These are phyloP conservation scores for rat (Rattus norvegicus) DNA, from an alignment of 2,113 vertebrate species.

Conservation along the genomic window DNA sequence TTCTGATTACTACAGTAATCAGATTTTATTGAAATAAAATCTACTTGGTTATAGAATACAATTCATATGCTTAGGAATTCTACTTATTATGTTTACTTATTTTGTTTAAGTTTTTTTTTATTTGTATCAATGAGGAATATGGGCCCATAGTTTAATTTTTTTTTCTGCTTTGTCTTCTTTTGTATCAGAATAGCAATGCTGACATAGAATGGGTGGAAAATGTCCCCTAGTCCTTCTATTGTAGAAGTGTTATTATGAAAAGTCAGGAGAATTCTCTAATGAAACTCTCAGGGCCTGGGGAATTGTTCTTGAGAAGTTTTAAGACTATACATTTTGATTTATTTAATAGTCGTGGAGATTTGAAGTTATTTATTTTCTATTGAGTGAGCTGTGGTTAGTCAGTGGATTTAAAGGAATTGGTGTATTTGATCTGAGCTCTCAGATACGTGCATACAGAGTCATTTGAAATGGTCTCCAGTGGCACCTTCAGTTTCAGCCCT, in stretches of 20 bases:
- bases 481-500: not conserved
- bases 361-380: not conserved
- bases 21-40: not conserved
- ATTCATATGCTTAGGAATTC: not conserved
- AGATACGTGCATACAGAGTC: not conserved
- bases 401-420: not conserved
- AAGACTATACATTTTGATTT: not conserved
- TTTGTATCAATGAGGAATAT: not conserved
- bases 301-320: not conserved
- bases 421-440: constrained; percentile 8
- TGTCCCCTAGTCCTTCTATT: not conserved
- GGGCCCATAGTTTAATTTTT: not conserved
- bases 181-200: not conserved
- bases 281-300: not conserved
- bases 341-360: not conserved
- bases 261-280: not conserved
- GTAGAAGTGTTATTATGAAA: not conserved
- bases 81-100: not conserved
- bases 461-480: not conserved
- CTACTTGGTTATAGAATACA: not conserved
- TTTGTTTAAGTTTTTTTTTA: not conserved
- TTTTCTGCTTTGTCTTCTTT: not conserved
- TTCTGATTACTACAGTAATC: not conserved
- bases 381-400: not conserved
- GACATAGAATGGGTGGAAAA: not conserved